These are phyloP conservation scores for Brachyopa scutellaris DNA, from an alignment of 2,888 invertebrate species.

Conservation along the genomic window DNA sequence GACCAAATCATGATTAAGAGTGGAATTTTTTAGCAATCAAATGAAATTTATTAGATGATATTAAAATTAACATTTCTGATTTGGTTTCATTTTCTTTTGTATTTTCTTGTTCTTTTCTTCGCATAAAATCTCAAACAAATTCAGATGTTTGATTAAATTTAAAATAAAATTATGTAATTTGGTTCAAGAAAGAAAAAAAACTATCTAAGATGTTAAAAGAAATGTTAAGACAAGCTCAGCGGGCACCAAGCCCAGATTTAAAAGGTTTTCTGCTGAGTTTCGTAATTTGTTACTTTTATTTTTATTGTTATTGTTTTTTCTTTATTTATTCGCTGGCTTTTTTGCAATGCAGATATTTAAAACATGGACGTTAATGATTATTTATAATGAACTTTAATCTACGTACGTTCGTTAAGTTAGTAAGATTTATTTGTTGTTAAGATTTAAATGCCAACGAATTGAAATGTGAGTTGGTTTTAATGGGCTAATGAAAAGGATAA, in stretches of 20 bases:
- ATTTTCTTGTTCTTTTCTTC: too few relatives aligned
- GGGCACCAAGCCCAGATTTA: background rate
- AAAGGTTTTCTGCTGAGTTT: background rate
- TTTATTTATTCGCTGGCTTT: background rate
- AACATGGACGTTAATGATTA: background rate
- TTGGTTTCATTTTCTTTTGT: too few relatives aligned
- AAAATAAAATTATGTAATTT: constrained; percentile 1
- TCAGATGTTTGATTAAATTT: background rate
- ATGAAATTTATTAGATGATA: background rate
- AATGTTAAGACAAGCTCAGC: too few relatives aligned
- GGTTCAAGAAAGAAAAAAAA: background rate
- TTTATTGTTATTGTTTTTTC: background rate
- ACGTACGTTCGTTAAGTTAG: background rate
- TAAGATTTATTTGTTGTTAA: background rate
- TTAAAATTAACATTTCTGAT: background rate
- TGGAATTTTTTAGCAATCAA: background rate
- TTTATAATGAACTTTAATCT: background rate
- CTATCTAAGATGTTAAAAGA: background rate
- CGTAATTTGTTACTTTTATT: background rate
- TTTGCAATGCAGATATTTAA: background rate
- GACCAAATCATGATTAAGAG: background rate
- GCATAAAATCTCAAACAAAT: background rate
- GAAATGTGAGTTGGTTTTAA: background rate
- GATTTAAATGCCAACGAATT: background rate
- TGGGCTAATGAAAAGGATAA: background rate